Conservation (phyloP, 2,888 invertebrate genomes). For the Gryllus longicercus region DNA sequence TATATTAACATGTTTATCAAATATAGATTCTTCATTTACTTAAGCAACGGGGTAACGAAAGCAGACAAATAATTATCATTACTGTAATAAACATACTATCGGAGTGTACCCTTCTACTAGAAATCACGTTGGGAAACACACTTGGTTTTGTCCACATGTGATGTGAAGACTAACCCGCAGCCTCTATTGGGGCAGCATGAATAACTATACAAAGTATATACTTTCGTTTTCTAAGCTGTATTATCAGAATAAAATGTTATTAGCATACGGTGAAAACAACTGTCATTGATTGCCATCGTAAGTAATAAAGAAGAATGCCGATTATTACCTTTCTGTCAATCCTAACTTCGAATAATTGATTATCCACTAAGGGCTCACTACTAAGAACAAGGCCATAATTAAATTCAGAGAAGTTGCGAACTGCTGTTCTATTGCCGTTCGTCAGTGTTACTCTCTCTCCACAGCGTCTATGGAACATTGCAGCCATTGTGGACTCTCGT, state of each 20-base stretch:
- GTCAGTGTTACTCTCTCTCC: slow-evolving; percentile 80
- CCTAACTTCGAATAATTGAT: slow-evolving; percentile 80
- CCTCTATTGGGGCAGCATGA: no score
- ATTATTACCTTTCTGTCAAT: slow-evolving; percentile 79
- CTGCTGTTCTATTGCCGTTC: slow-evolving; percentile 79
- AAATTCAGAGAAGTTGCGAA: slow-evolving; percentile 75
- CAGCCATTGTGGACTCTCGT: slow-evolving; percentile 28
- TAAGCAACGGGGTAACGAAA: no score
- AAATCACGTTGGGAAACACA: no score
- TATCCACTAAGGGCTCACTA: slow-evolving; percentile 72
- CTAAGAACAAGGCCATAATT: slow-evolving; percentile 86
- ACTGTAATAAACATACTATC: no score
- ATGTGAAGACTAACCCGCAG: no score
- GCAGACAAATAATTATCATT: no score
- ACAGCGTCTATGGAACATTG: slow-evolving; percentile 66
- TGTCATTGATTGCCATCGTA: neutral
- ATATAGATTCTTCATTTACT: no score
- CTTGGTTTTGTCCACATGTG: no score
- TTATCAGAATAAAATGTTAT: neutral
- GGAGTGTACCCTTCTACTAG: no score
- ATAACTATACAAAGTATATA: neutral
- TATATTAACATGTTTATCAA: no score
- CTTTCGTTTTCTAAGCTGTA: neutral
- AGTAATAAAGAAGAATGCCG: neutral
- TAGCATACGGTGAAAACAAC: no score